Evolutionary conservation across 2,797 vertebrate genomes (phyloP), one percentile per base, ranked within the genome.

Genomic region (Sarcophilus harrisii): DNA sequence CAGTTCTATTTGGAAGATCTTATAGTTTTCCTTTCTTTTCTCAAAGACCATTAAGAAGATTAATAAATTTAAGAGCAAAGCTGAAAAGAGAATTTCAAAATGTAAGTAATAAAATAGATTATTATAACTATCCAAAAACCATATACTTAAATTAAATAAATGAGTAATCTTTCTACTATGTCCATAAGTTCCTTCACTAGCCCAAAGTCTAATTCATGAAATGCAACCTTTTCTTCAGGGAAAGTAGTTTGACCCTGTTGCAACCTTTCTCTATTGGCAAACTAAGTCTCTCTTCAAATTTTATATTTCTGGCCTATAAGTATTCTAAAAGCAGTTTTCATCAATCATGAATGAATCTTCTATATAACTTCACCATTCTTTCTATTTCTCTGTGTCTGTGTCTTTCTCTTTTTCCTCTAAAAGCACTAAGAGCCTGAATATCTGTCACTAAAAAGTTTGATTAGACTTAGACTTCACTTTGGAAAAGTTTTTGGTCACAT

Each of bases 291-390:
- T 55, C 30, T 95, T 57, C 58, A 92, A 5, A 90, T 73, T 90
- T 38, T 97, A 59, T 87, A 49, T 94, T 90, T 58, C n/a, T 92
- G 95, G 92, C 62, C 95, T 96, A 57, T 21, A 18, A 96, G 95
- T 89, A 58, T 92, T 93, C 81, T 66, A 2, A 90, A 93, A 62
- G 32, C 81, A 94, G 58, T 97, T 73, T 95, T 94, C 91, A 45
- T 92, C n/a, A 18, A 49, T 59, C 11, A n/a, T 97, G 97, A 98
- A 97, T 96, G 96, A 58, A 10, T 92, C 95, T 95, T 93, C 96
- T 97, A 95, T 98, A 30, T 90, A 93, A 95, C 29, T 91, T 91
- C 94, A 32, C 49, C 58, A 54, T 95, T 87, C 93, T 95, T 45
- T 91, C 12, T 52, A n/a, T 91, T 30, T 27, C 60, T 57, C 73